These are phyloP conservation scores for Coreius guichenoti DNA, from an alignment of 2,797 vertebrate genomes.

Conservation along the genomic window DNA sequence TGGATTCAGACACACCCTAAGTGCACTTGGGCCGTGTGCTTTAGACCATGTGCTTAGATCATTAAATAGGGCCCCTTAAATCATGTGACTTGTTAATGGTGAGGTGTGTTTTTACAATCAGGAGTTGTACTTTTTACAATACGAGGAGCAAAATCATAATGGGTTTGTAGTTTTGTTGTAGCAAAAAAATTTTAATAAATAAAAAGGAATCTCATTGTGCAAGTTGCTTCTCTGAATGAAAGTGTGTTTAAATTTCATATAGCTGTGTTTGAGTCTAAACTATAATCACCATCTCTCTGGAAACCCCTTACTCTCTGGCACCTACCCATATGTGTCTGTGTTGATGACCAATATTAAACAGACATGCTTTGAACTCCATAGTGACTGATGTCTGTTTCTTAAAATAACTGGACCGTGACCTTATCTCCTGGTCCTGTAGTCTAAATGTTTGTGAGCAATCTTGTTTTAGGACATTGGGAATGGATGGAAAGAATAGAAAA, in stretches of 20 bases:
- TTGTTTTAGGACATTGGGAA: conserved; percentile 22
- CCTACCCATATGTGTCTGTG: conserved; percentile 4
- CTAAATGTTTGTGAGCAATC: conserved; percentile 51
- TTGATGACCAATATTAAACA: conserved; percentile 46
- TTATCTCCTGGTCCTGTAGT: conserved; percentile 46
- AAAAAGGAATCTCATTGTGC: not conserved
- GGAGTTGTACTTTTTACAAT: no score
- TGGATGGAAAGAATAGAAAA: conserved; percentile 38
- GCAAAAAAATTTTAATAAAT: not conserved
- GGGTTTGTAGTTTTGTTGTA: not conserved
- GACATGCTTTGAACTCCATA: conserved; percentile 47
- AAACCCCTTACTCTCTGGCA: conserved; percentile 33
- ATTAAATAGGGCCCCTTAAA: no score
- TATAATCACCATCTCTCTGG: conserved; percentile 7
- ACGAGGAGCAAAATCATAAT: not conserved
- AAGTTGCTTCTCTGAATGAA: not conserved
- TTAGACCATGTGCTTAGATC: no score
- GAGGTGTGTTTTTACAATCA: no score
- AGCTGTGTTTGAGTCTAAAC: not conserved
- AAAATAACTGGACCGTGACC: conserved; percentile 47
- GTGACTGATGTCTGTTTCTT: conserved; percentile 50
- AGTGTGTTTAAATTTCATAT: conserved; percentile 13
- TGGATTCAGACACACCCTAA: no score
- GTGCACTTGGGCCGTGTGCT: no score
- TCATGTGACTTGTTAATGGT: no score